Conservation (phyloP, 2,113 vertebrate species). For the Ochotona princeps region DNA sequence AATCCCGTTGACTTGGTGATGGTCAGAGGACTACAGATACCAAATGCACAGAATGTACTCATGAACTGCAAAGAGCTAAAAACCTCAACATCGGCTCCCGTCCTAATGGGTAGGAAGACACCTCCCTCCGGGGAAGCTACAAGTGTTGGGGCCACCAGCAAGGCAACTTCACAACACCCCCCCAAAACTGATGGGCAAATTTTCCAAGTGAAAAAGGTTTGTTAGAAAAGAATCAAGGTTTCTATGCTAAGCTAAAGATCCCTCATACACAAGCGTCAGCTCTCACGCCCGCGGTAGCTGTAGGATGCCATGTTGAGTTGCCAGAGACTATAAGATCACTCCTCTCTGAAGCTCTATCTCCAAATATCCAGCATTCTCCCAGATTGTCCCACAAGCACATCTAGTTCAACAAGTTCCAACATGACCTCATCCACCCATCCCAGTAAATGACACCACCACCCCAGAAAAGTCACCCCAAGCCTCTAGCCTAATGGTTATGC, state of each 20-base stretch:
- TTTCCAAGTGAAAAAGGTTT: slow-evolving; percentile 42
- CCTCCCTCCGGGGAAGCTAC: not conserved
- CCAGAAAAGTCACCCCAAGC: not conserved
- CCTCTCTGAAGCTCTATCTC: not conserved
- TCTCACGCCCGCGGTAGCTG: not conserved
- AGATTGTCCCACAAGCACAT: not conserved
- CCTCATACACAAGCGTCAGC: not conserved
- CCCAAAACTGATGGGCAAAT: not conserved
- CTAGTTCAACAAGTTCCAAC: not conserved
- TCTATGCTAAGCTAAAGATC: not conserved
- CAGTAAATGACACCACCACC: not conserved
- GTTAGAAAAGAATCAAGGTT: slow-evolving; percentile 1
- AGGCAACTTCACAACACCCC: not conserved
- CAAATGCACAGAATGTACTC: slow-evolving; percentile 69
- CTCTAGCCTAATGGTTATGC: not conserved
- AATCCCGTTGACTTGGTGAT: slow-evolving; percentile 86
- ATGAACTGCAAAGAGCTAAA: slow-evolving; percentile 65
- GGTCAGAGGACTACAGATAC: slow-evolving; percentile 73
- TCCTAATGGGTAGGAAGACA: slow-evolving; percentile 14
- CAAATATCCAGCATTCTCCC: not conserved
- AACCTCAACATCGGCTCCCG: slow-evolving; percentile 43
- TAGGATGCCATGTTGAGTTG: not conserved
- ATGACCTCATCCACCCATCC: not conserved
- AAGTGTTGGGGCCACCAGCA: not conserved
- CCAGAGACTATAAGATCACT: not conserved